These are phyloP conservation scores for Morinoia aosen DNA, from an alignment of 2,888 invertebrate species.

Conservation along the genomic window DNA sequence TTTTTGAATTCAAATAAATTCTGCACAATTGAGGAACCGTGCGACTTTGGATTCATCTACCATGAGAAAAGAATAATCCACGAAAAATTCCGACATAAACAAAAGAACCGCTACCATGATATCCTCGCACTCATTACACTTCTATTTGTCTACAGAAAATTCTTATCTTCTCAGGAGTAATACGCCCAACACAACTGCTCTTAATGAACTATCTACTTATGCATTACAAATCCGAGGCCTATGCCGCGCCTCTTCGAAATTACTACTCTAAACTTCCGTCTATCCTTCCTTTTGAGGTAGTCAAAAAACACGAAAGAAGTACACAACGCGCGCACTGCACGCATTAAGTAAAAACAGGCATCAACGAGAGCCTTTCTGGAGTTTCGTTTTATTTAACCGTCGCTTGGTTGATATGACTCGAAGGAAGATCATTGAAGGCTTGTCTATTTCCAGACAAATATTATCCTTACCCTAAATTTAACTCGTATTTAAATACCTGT, in stretches of 20 bases:
- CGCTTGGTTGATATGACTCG: conserved; percentile 27
- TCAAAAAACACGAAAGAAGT: not conserved
- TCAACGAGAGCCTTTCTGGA: not conserved
- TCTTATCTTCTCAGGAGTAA: not conserved
- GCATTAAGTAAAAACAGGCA: not conserved
- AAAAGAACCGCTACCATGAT: not conserved
- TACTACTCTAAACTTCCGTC: not conserved
- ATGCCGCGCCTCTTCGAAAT: not conserved
- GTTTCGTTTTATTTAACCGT: not conserved
- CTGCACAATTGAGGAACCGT: not conserved
- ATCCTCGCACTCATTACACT: not conserved
- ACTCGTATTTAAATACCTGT: not conserved
- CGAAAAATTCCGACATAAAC: not conserved
- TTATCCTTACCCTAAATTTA: not conserved
- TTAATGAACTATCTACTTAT: not conserved
- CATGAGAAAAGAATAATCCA: not conserved
- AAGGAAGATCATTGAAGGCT: conserved; percentile 42
- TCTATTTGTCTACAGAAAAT: not conserved
- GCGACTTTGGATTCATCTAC: not conserved
- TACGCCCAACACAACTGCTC: not conserved
- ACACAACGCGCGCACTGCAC: not conserved
- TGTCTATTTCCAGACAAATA: conserved; percentile 1
- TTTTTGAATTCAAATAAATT: not conserved
- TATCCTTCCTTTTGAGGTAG: not conserved
- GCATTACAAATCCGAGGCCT: not conserved